Conservation (phyloP, 64 coral and sea anemone genomes). For the Stylophora pistillata region DNA sequence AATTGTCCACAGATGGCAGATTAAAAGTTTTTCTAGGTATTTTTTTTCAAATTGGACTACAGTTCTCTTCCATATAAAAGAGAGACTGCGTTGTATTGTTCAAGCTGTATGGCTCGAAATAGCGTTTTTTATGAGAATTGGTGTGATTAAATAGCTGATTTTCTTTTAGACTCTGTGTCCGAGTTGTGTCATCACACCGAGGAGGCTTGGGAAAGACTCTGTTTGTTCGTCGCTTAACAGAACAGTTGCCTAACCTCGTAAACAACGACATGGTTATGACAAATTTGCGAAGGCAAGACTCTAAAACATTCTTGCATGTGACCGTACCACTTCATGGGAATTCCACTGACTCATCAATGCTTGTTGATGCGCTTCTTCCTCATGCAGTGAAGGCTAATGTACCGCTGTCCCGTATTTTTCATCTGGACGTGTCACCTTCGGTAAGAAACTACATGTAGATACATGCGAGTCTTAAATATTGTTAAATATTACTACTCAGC, state of each 20-base stretch:
- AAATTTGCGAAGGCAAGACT: background rate
- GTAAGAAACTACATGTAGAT: constrained; percentile 45
- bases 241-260: constrained; percentile 44
- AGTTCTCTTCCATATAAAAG: too few relatives aligned
- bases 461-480: too few relatives aligned
- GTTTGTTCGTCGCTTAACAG: constrained; percentile 58
- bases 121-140: constrained; percentile 6
- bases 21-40: too few relatives aligned
- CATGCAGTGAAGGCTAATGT: constrained; percentile 62
- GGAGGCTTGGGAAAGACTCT: constrained; percentile 77
- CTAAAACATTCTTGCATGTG: constrained; percentile 20
- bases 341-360: constrained; percentile 50
- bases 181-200: constrained; percentile 67
- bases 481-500: too few relatives aligned
- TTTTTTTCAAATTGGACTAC: too few relatives aligned
- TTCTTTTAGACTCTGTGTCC: constrained; percentile 61
- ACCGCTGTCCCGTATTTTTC: constrained; percentile 88
- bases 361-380: constrained; percentile 54
- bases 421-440: constrained; percentile 89
- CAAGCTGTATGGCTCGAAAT: too few relatives aligned
- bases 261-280: constrained; percentile 60
- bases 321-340: constrained; percentile 88
- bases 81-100: too few relatives aligned
- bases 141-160: constrained; percentile 12
- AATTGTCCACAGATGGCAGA: too few relatives aligned